Evolutionary conservation across 1,140 invertebrate genomes (phyloP).

Genomic region (Zeugodacus cucurbitae): DNA sequence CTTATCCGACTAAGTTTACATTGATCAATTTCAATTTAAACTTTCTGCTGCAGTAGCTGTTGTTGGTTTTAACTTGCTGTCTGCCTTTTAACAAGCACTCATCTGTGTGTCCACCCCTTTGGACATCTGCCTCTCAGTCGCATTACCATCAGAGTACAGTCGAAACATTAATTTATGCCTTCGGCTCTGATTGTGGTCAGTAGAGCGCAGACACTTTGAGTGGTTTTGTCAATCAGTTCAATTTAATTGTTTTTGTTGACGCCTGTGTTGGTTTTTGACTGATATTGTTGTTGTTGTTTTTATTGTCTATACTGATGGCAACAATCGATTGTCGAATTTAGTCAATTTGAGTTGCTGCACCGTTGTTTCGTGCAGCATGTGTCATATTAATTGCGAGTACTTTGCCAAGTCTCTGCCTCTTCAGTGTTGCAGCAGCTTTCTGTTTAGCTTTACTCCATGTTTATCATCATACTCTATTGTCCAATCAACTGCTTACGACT

Average conservation of each 20-base stretch:
- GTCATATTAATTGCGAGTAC: background rate
- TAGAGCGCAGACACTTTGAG: background rate
- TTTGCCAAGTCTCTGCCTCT: background rate
- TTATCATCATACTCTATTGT: background rate
- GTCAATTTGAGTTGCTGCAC: background rate
- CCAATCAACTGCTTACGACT: background rate
- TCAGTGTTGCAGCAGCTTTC: background rate
- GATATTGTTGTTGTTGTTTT: background rate
- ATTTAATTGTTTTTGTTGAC: conserved; percentile 2
- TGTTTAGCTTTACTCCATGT: background rate
- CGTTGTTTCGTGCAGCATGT: background rate
- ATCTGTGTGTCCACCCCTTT: background rate
- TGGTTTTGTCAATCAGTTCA: conserved; percentile 2
- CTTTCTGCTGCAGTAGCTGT: background rate
- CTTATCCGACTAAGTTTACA: background rate
- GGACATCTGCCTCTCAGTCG: too few relatives aligned
- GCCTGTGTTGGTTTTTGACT: background rate
- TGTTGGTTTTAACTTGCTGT: background rate
- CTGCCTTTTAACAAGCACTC: background rate
- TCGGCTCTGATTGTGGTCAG: background rate
- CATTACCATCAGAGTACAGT: background rate
- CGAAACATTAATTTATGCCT: background rate
- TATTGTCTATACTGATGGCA: background rate
- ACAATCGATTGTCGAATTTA: background rate
- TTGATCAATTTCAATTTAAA: background rate